These are phyloP conservation scores for Julus scanicus DNA, from an alignment of 2,888 invertebrate genomes.

Conservation along the genomic window DNA sequence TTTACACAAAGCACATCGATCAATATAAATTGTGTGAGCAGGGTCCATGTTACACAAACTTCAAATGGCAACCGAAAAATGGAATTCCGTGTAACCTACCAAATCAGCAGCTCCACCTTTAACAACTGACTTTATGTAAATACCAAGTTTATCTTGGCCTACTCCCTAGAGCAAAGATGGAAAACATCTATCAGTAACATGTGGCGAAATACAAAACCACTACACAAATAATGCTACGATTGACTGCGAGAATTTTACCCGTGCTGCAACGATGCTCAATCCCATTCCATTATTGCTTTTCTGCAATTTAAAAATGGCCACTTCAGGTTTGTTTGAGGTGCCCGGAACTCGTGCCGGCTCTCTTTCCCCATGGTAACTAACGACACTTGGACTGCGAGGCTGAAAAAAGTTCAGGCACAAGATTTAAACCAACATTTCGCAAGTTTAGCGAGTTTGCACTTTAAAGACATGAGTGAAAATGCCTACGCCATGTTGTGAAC, in stretches of 20 bases:
- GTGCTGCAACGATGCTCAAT: slow-evolving; percentile 97
- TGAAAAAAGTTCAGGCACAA: slow-evolving; percentile 3
- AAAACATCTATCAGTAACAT: not conserved
- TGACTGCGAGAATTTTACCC: slow-evolving; percentile 77
- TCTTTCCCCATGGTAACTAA: slow-evolving; percentile 56
- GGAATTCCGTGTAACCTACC: slow-evolving; percentile 63
- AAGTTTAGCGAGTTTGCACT: no score
- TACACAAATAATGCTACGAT: no score
- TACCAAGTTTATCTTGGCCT: slow-evolving; percentile 86
- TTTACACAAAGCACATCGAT: slow-evolving; percentile 59
- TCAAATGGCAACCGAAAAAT: not conserved
- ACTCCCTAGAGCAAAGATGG: slow-evolving; percentile 72
- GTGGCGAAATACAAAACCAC: not conserved
- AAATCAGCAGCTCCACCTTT: slow-evolving; percentile 73
- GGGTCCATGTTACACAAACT: not conserved
- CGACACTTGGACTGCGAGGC: slow-evolving; percentile 56
- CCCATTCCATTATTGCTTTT: slow-evolving; percentile 98
- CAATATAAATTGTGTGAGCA: no score
- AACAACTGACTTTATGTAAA: slow-evolving; percentile 98
- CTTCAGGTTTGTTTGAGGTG: slow-evolving; percentile 73
- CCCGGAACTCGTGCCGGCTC: slow-evolving; percentile 63
- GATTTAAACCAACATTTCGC: not conserved
- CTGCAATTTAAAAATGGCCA: slow-evolving; percentile 87
- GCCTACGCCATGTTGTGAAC: slow-evolving; percentile 48
- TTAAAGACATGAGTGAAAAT: slow-evolving; percentile 10